Conservation (phyloP, 2,888 invertebrate genomes). For the Drosophila tripunctata region DNA sequence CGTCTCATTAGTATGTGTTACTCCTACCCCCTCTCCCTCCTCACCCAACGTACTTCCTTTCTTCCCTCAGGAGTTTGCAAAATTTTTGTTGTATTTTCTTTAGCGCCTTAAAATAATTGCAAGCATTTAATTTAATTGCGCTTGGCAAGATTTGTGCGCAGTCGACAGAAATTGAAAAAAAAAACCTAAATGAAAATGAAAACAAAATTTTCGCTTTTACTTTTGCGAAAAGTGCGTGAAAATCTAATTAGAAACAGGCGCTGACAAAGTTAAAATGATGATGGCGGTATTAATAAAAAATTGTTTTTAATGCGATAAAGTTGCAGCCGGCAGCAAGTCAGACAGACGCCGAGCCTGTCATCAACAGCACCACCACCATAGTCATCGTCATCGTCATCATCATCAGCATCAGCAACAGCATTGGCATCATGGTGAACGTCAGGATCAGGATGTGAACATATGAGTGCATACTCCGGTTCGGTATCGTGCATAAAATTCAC, state of each 20-base stretch:
- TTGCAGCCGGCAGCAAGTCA: slow-evolving; percentile 30
- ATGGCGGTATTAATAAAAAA: slow-evolving; percentile 47
- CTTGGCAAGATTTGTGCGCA: slow-evolving; percentile 60
- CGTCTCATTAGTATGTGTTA: slow-evolving; percentile 57
- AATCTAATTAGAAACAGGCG: slow-evolving; percentile 76
- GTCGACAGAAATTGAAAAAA: slow-evolving; percentile 32
- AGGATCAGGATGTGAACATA: slow-evolving; percentile 13
- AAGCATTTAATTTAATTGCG: slow-evolving; percentile 79
- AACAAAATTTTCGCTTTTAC: slow-evolving; percentile 49
- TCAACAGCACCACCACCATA: slow-evolving; percentile 24
- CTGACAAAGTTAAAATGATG: slow-evolving; percentile 66
- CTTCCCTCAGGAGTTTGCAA: slow-evolving; percentile 7
- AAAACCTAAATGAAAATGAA: slow-evolving; percentile 15
- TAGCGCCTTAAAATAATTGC: slow-evolving; percentile 76
- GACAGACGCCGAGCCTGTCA: slow-evolving; percentile 34
- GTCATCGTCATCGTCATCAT: slow-evolving; percentile 30
- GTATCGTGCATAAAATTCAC: slow-evolving; percentile 49
- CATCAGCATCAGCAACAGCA: slow-evolving; percentile 35
- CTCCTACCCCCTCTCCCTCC: background rate
- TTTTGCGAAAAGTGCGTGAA: slow-evolving; percentile 55
- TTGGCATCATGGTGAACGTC: slow-evolving; percentile 31
- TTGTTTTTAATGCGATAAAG: slow-evolving; percentile 53
- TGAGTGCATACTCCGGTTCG: slow-evolving; percentile 39
- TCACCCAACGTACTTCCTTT: background rate
- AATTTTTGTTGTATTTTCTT: slow-evolving; percentile 53